These are phyloP conservation scores for Embiotoca jacksoni DNA, from an alignment of 2,113 vertebrate genomes.

Conservation along the genomic window DNA sequence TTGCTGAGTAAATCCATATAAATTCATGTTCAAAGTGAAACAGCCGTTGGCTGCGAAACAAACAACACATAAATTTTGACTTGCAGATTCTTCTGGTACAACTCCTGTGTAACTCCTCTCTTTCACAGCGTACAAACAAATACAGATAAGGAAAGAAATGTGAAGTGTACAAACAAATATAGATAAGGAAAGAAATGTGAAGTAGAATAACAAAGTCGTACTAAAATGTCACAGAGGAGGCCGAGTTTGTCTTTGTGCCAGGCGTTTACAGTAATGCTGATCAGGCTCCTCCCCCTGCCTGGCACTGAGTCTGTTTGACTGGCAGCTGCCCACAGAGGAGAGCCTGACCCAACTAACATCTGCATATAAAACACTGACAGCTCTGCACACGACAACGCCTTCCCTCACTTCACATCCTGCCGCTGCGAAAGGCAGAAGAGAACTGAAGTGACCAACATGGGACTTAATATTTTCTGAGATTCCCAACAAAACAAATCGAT, in stretches of 20 bases:
- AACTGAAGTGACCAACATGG: slow-evolving; percentile 8
- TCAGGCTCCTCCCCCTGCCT: slow-evolving; percentile 30
- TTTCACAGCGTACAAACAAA: slow-evolving; percentile 47
- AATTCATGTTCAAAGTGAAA: slow-evolving; percentile 58
- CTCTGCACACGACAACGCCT: slow-evolving; percentile 16
- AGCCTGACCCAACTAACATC: slow-evolving; percentile 39
- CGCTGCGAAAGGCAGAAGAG: slow-evolving; percentile 31
- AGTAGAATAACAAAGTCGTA: too few species aligned
- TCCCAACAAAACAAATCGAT: slow-evolving; percentile 5
- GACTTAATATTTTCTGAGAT: slow-evolving; percentile 2
- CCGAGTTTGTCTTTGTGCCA: neutral
- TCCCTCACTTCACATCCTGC: slow-evolving; percentile 4
- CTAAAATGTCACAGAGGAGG: slow-evolving; percentile 17
- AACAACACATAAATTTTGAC: slow-evolving; percentile 65
- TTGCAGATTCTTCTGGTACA: slow-evolving; percentile 55
- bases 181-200: neutral
- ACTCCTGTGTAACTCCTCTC: slow-evolving; percentile 49
- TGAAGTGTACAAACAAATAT: too few species aligned
- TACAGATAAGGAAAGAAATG: slow-evolving; percentile 50
- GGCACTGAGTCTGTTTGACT: slow-evolving; percentile 60
- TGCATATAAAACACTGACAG: slow-evolving; percentile 62
- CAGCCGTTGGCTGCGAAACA: slow-evolving; percentile 49
- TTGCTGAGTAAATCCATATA: slow-evolving; percentile 39
- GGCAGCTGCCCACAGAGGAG: slow-evolving; percentile 33
- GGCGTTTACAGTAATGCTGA: slow-evolving; percentile 8